Conservation (phyloP, 2,113 vertebrate genomes). For the Elachura formosa region DNA sequence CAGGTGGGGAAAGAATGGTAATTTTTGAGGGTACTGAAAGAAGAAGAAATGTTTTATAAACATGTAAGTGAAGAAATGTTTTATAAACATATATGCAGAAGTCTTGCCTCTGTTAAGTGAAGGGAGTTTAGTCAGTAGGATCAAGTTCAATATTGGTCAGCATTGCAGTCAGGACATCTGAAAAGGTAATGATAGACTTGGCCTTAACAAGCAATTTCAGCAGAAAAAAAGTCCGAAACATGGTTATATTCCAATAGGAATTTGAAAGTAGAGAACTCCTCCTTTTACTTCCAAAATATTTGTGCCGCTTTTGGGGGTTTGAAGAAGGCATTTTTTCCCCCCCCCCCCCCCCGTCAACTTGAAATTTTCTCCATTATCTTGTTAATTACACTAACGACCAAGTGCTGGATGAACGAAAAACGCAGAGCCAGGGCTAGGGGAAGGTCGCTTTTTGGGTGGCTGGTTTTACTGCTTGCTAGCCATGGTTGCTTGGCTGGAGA, state of each 20-base stretch:
- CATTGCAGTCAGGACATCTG: neutral
- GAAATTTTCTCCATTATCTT: too few species aligned
- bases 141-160: neutral
- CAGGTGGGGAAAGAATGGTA: neutral
- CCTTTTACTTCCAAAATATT: neutral
- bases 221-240: neutral
- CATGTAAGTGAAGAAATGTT: neutral
- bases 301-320: too few species aligned
- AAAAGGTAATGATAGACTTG: neutral
- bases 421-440: too few species aligned
- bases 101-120: neutral
- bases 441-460: too few species aligned
- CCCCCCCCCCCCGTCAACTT: too few species aligned
- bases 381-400: too few species aligned
- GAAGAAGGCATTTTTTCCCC: too few species aligned
- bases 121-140: neutral
- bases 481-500: too few species aligned
- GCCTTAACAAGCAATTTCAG: neutral
- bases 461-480: too few species aligned
- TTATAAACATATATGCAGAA: neutral
- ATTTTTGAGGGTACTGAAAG: neutral
- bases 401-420: too few species aligned
- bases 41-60: neutral
- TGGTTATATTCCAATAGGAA: rapidly evolving
- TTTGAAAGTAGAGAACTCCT: neutral